Percentiles rank a stretch among this genome's conserved stretches.
These are phyloP conservation scores for Acestrorhynchus altus DNA, from an alignment of 2,797 vertebrate species.

Conservation along the genomic window DNA sequence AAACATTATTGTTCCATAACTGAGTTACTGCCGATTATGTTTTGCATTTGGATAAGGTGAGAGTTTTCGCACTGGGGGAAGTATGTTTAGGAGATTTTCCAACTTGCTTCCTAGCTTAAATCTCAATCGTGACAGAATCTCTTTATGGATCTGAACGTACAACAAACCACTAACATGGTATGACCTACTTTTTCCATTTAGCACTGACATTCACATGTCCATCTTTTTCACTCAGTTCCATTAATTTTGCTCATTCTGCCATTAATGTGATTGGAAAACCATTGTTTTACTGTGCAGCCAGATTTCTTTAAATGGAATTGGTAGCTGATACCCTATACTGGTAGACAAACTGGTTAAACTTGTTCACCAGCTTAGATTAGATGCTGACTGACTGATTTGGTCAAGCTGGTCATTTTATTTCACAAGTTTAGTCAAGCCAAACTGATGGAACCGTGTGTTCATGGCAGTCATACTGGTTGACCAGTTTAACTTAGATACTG, in stretches of 20 bases:
- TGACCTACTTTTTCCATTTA: slow-evolving; percentile 37
- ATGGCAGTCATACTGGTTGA: too few species aligned
- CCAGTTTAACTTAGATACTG: too few species aligned
- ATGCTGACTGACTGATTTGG: too few species aligned
- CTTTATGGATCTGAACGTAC: slow-evolving; percentile 4
- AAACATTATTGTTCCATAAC: slow-evolving; percentile 46
- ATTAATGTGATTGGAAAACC: slow-evolving; percentile 28
- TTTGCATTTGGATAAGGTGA: slow-evolving; percentile 45
- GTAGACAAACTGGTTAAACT: too few species aligned
- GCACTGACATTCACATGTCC: slow-evolving; percentile 23
- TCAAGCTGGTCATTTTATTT: too few species aligned
- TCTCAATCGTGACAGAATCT: slow-evolving; percentile 28
- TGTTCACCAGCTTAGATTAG: too few species aligned
- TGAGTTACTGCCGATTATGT: slow-evolving; percentile 45
- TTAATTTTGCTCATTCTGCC: slow-evolving; percentile 21
- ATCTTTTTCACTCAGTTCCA: slow-evolving; percentile 16
- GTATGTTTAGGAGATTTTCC: slow-evolving; percentile 41
- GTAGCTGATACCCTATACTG: too few species aligned
- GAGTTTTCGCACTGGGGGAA: slow-evolving; percentile 33
- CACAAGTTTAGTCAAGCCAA: too few species aligned
- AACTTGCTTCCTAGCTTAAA: slow-evolving; percentile 27
- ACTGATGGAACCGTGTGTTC: too few species aligned
- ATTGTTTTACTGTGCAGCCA: not conserved
- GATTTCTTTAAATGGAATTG: too few species aligned
- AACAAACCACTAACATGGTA: slow-evolving; percentile 19